Percentiles rank a stretch among this genome's conserved stretches.
These are phyloP conservation scores for Rhea americana DNA, from an alignment of 2,113 vertebrate genomes.

Conservation along the genomic window DNA sequence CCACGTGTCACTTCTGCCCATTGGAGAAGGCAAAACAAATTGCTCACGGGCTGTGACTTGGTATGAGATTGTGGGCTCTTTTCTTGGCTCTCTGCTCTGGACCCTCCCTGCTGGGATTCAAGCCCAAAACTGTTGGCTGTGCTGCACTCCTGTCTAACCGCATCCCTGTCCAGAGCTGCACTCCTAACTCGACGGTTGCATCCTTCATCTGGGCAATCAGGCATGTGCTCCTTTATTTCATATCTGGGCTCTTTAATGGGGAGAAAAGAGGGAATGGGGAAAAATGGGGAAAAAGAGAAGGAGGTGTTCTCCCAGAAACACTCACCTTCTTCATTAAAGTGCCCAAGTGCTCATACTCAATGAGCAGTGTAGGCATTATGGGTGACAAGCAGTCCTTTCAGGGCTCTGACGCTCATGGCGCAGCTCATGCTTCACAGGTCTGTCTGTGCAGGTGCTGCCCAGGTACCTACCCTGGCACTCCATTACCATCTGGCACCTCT, in stretches of 20 bases:
- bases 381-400: background rate
- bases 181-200: background rate
- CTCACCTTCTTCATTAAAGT: background rate
- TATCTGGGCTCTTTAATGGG: background rate
- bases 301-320: background rate
- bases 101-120: background rate
- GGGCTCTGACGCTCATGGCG: background rate
- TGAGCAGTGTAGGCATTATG: rapidly evolving
- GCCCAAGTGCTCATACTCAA: rapidly evolving
- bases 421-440: background rate
- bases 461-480: background rate
- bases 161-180: background rate
- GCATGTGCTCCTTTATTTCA: background rate
- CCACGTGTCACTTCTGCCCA: background rate
- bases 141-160: background rate
- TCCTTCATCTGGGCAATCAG: background rate
- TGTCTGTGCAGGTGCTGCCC: background rate
- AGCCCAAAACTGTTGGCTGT: background rate
- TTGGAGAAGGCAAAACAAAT: background rate
- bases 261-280: background rate
- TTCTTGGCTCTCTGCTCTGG: background rate
- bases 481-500: rapidly evolving
- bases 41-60: background rate
- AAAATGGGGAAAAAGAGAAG: background rate
- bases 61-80: background rate